Conservation (phyloP, 2,113 vertebrate species). For the Vulpes lagopus region DNA sequence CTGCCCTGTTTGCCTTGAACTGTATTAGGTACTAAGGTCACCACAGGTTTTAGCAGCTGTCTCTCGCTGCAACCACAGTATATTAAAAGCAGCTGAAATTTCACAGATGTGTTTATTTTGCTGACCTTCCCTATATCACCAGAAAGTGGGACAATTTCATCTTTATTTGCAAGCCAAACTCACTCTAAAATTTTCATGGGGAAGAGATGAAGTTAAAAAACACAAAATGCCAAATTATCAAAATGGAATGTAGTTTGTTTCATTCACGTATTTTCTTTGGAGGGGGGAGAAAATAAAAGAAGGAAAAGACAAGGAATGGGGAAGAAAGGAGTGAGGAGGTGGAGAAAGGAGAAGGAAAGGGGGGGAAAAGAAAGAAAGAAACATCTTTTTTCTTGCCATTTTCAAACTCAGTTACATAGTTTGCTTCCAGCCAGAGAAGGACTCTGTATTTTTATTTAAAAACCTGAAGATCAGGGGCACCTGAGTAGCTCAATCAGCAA, state of each 20-base stretch:
- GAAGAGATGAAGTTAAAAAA: constrained; percentile 11
- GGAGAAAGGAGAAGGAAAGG: neutral
- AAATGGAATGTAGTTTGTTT: neutral
- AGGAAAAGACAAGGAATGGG: neutral
- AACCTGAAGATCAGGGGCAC: neutral
- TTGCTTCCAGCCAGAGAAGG: neutral
- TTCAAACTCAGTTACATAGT: neutral
- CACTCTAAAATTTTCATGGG: neutral
- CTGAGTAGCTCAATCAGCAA: neutral
- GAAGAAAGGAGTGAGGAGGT: neutral
- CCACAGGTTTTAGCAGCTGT: neutral
- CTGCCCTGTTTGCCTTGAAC: neutral
- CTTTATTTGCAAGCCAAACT: constrained; percentile 13
- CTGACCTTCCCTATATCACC: neutral
- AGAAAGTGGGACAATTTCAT: neutral
- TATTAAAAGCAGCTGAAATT: constrained; percentile 14
- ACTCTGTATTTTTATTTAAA: neutral
- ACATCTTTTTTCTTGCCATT: neutral
- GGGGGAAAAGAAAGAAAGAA: neutral
- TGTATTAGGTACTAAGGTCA: neutral
- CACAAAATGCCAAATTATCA: neutral
- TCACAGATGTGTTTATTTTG: neutral
- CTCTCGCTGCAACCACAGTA: neutral
- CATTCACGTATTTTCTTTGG: neutral
- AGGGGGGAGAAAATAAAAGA: neutral